phyloP scores from a whole-genome alignment of 2,113 vertebrate species.

The Eurystomus gularis region DNA sequence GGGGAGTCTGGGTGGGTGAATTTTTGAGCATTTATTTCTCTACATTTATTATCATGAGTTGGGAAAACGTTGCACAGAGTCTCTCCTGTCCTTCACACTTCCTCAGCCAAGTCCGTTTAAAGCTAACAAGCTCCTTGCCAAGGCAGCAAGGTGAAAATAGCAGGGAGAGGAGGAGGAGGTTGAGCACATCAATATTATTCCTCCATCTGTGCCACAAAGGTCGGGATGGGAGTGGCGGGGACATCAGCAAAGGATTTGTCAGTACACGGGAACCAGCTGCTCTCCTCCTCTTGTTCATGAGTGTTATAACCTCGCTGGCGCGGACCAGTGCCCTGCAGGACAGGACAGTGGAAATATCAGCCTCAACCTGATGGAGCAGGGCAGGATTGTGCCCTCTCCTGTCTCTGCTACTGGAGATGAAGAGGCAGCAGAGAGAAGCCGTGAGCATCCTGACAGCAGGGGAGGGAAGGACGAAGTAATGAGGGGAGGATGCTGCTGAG shows the following conservation, averaged over 20 bases:
- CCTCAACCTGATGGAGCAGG: background rate
- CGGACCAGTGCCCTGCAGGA: background rate
- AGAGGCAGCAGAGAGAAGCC: too few relatives aligned
- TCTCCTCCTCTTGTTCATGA: background rate
- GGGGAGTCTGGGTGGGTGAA: background rate
- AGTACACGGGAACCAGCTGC: background rate
- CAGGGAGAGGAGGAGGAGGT: background rate
- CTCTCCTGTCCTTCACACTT: background rate
- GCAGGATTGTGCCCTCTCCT: too few relatives aligned
- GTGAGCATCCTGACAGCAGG: too few relatives aligned
- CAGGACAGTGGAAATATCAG: background rate
- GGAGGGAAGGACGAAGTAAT: too few relatives aligned
- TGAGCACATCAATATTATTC: background rate
- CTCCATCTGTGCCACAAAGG: background rate
- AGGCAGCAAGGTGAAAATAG: background rate
- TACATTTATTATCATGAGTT: background rate
- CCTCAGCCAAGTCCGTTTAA: background rate
- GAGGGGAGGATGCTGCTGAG: too few relatives aligned
- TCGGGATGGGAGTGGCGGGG: background rate
- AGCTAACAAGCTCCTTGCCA: background rate
- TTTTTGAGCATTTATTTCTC: background rate
- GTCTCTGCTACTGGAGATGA: too few relatives aligned
- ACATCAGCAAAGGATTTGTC: background rate
- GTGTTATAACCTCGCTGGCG: rapidly evolving
- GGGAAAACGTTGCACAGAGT: background rate